Evolutionary conservation across 2,113 vertebrate genomes (phyloP).

Genomic region (Ginglymostoma cirratum): DNA sequence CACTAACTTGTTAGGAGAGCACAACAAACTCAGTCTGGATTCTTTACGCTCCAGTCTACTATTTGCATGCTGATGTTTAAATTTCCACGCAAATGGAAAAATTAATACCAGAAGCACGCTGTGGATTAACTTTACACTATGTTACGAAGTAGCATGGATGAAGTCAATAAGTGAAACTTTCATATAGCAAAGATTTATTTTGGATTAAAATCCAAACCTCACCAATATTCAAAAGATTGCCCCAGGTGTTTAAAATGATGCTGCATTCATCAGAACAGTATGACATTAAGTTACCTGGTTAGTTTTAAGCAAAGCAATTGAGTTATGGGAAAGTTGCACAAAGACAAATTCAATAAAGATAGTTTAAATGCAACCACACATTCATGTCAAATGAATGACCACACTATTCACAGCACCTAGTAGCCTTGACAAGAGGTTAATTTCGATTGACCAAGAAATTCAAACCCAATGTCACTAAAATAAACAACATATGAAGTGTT

Average conservation of each 20-base stretch:
- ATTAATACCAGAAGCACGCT: not conserved
- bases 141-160: too few species aligned
- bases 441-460: not conserved
- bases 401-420: not conserved
- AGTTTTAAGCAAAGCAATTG: too few species aligned
- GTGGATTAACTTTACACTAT: not conserved
- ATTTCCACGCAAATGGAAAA: not conserved
- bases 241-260: not conserved
- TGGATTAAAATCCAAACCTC: too few species aligned
- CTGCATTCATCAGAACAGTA: not conserved
- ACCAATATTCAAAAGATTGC: too few species aligned
- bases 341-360: not conserved
- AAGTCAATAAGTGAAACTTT: not conserved
- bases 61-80: too few species aligned
- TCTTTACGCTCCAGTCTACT: too few species aligned
- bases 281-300: not conserved
- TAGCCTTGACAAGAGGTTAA: not conserved
- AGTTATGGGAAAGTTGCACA: too few species aligned
- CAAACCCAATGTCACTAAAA: not conserved
- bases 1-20: too few species aligned
- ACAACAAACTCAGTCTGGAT: not conserved
- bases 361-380: not conserved
- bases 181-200: not conserved
- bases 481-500: not conserved
- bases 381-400: not conserved